Percentiles rank a stretch among this genome's conserved stretches.
These are phyloP conservation scores for Tinamus major DNA, from an alignment of 2,797 vertebrate genomes.

Conservation along the genomic window DNA sequence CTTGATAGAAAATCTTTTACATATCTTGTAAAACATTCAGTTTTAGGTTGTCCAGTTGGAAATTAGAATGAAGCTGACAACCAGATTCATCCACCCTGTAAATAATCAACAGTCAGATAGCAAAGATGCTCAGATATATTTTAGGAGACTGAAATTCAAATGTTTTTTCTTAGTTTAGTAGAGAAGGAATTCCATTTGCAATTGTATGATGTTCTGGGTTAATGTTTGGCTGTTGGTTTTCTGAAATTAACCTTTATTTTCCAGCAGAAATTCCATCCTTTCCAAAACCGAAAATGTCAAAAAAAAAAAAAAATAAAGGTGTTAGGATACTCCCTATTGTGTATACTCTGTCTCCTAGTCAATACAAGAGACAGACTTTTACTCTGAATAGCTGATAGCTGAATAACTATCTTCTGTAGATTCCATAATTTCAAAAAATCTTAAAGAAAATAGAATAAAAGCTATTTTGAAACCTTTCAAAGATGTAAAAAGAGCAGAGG, in stretches of 20 bases:
- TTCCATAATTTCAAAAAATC: not conserved
- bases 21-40: not conserved
- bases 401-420: not conserved
- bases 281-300: not conserved
- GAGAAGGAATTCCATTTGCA: not conserved
- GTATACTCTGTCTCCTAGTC: not conserved
- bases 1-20: not conserved
- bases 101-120: not conserved
- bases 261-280: not conserved
- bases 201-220: not conserved
- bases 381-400: not conserved
- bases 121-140: not conserved
- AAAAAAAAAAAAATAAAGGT: no score
- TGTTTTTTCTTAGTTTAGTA: not conserved
- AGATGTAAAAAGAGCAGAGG: not conserved
- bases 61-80: not conserved
- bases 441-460: not conserved
- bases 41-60: not conserved
- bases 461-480: not conserved
- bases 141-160: not conserved
- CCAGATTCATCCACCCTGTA: not conserved
- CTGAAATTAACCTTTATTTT: not conserved
- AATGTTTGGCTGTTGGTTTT: not conserved
- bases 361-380: not conserved
- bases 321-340: not conserved